A percentile compares a stretch with the other conserved stretches of the same genome.
Evolutionary conservation across 2,888 invertebrate genomes (phyloP).

Genomic region (Spilarctia lutea): DNA sequence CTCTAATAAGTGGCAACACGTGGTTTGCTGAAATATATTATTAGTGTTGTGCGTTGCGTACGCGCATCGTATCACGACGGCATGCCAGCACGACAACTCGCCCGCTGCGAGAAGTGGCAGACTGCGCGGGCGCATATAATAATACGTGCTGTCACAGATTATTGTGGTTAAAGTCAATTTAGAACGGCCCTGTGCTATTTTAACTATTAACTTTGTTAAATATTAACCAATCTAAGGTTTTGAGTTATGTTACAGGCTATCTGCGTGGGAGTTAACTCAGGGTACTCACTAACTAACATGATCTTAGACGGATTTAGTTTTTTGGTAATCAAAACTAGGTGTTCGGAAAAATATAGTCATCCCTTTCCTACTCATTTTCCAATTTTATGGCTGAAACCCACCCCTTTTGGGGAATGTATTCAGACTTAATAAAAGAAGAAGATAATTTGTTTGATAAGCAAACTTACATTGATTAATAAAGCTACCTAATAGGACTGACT

Average conservation of each 20-base stretch:
- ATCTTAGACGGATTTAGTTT: neutral
- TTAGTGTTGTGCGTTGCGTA: conserved; percentile 41
- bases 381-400: too few relatives aligned
- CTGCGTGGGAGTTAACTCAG: neutral
- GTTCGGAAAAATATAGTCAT: too few relatives aligned
- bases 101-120: conserved; percentile 27
- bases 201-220: neutral
- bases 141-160: conserved; percentile 26
- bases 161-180: conserved; percentile 1
- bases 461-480: too few relatives aligned
- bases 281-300: neutral
- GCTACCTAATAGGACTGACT: too few relatives aligned
- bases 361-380: too few relatives aligned
- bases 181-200: conserved; percentile 4
- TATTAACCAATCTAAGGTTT: neutral
- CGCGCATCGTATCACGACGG: conserved; percentile 13
- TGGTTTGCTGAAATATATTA: conserved; percentile 37
- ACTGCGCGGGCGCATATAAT: conserved; percentile 39
- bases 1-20: conserved; percentile 29
- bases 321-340: too few relatives aligned
- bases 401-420: too few relatives aligned
- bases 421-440: too few relatives aligned
- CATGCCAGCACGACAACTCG: conserved; percentile 6
- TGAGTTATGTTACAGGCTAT: neutral
- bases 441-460: too few relatives aligned